Evolutionary conservation across 2,797 vertebrate genomes (phyloP).

Genomic region (Alfaro cultratus): DNA sequence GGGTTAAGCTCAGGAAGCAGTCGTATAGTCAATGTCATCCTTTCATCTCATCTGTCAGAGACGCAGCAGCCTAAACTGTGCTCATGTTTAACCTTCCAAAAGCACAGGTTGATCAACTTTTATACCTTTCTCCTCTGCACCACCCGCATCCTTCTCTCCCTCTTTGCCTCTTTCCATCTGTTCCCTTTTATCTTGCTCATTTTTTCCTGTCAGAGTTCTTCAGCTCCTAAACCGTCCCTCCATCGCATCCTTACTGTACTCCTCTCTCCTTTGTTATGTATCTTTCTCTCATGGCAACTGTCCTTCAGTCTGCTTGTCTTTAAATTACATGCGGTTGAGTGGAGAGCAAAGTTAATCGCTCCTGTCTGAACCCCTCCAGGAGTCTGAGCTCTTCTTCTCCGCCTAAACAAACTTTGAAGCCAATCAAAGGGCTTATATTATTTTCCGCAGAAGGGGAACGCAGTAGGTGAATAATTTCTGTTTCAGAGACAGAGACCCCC

Average conservation of each 20-base stretch:
- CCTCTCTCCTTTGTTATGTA: conserved; percentile 45
- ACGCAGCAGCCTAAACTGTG: conserved; percentile 58
- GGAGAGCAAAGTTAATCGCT: conserved; percentile 68
- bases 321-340: conserved; percentile 65
- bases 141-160: conserved; percentile 47
- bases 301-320: conserved; percentile 50
- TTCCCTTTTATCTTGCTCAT: conserved; percentile 51
- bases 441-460: conserved; percentile 51
- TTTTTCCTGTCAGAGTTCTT: conserved; percentile 64
- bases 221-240: conserved; percentile 43
- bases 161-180: conserved; percentile 69
- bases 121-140: conserved; percentile 38
- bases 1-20: conserved; percentile 68
- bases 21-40: conserved; percentile 64
- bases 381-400: conserved; percentile 56
- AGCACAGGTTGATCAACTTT: conserved; percentile 54
- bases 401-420: conserved; percentile 76
- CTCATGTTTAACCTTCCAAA: conserved; percentile 68
- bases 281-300: conserved; percentile 48
- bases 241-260: conserved; percentile 40
- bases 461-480: conserved; percentile 66
- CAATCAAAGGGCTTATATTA: conserved; percentile 68
- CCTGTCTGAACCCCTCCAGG: conserved; percentile 58
- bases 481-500: conserved; percentile 57
- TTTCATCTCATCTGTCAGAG: conserved; percentile 66